Percentiles rank a stretch among this genome's conserved stretches.
phyloP scores from a whole-genome alignment of 2,888 invertebrate genomes.

The Catotricha subobsoleta region DNA sequence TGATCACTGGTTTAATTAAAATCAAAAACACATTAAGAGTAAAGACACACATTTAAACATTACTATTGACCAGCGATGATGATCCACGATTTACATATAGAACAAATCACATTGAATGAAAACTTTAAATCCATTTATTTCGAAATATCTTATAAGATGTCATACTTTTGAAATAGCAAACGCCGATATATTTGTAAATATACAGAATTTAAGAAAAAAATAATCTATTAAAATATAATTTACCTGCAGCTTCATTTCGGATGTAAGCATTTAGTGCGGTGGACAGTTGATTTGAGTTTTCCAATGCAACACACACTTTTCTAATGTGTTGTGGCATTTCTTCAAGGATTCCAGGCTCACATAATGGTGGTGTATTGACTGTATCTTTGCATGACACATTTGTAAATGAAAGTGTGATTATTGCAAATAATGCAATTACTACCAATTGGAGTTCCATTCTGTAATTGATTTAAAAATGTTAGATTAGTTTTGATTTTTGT shows the following conservation, averaged over 20 bases:
- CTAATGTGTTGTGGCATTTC: conserved; percentile 39
- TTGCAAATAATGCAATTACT: neutral
- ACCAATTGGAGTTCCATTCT: conserved; percentile 6
- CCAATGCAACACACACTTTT: conserved; percentile 36
- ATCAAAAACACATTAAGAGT: too few species aligned
- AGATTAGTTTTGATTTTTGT: too few species aligned
- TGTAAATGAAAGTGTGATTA: neutral
- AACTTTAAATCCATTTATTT: too few species aligned
- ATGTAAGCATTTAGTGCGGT: conserved; percentile 26
- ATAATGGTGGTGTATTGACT: conserved; percentile 32
- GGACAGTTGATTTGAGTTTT: conserved; percentile 26
- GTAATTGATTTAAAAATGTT: too few species aligned
- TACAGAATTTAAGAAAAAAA: too few species aligned
- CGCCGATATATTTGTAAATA: neutral
- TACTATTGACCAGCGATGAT: too few species aligned
- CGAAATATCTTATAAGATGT: too few species aligned
- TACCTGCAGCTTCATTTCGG: conserved; percentile 28
- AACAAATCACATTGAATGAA: neutral
- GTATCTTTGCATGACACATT: conserved; percentile 11
- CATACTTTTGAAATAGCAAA: neutral
- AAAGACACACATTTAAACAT: too few species aligned
- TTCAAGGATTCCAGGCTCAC: conserved; percentile 36
- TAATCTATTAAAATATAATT: conserved; percentile 9
- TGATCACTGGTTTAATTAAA: too few species aligned
- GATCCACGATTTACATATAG: too few species aligned